These are phyloP conservation scores for Agrotis puta DNA, from an alignment of 2,888 invertebrate genomes.

Conservation along the genomic window DNA sequence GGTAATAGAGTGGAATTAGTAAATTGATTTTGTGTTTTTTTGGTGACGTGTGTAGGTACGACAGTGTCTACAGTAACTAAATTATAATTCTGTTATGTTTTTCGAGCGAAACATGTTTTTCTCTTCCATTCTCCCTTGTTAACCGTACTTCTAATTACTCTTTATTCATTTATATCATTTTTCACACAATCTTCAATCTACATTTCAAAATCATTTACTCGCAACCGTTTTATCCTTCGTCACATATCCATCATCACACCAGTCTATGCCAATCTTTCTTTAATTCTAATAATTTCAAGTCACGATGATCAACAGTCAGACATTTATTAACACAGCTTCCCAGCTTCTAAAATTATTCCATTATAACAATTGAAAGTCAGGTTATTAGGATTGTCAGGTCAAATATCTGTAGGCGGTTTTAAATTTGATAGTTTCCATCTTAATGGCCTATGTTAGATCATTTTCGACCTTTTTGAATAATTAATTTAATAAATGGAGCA, in stretches of 20 bases:
- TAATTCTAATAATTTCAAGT: not conserved
- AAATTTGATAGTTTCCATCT: slow-evolving; percentile 23
- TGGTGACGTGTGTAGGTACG: not conserved
- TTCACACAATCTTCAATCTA: not conserved
- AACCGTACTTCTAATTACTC: not conserved
- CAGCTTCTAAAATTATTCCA: not conserved
- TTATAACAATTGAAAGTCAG: slow-evolving; percentile 7
- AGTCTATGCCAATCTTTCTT: not conserved
- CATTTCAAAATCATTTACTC: not conserved
- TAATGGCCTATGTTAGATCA: slow-evolving; percentile 10
- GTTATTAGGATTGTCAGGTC: too few relatives aligned
- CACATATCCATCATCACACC: not conserved
- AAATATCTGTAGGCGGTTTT: slow-evolving; percentile 12
- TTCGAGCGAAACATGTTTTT: too few relatives aligned
- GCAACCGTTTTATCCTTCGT: not conserved
- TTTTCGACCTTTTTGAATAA: slow-evolving; percentile 15
- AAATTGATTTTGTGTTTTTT: slow-evolving; percentile 13
- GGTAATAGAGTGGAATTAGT: slow-evolving; percentile 1
- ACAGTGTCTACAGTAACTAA: not conserved
- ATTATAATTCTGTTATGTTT: not conserved
- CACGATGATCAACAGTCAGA: not conserved
- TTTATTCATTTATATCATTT: not conserved
- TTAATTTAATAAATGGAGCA: slow-evolving; percentile 32
- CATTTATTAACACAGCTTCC: not conserved
- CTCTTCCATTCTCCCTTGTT: not conserved